Base-by-base conservation (phyloP, 2,113 vertebrate species). In the Gasterosteus nipponicus region DNA sequence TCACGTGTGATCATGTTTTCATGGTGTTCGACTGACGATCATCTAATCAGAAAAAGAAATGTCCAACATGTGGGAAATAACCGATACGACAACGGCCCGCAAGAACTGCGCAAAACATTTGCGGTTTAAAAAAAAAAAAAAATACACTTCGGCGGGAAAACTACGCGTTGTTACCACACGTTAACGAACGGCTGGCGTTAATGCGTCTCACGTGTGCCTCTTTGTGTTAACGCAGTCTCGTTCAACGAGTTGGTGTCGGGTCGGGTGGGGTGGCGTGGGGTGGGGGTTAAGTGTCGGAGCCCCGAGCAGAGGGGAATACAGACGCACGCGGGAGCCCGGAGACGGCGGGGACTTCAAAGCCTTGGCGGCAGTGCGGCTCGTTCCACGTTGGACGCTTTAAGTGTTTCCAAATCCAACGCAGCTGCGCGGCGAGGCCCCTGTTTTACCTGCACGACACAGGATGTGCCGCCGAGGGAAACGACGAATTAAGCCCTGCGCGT, bases 381-480 rank as follows among this genome's bases (percentile, higher is more conserved):
- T 76, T 85, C 80, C 65, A 80, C 54, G 84, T 89, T 87, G 73
- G 85, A 69, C 78, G 74, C 81, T 88, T 67, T 86, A 91, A 92
- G 84, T 89, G 92, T 92, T 90, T 91, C 85, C 89, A 90, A 91
- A 90, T 86, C 65, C 86, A 69, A 70, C 15, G 84, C 85, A 84
- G 86, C 44, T 90, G 81, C 86, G 70, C 80, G 59, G 59, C 68
- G 83, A 87, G 35, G 61, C 41, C 46, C n/a, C 41, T 41, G 18
- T 77, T 26, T 11, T n/a, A 63, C 75, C 46, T 86, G 82, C 84
- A 33, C 64, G 22, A 26, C 57, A 46, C 74, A 80, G 78, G 77
- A 84, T 87, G 83, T 66, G 80, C 67, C 75, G 80, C 71, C 29
- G 82, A 54, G n/a, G 80, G 78, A 91, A 86, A 84, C 39, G 78